Base-by-base conservation (phyloP, 2,797 vertebrate species). In the Morus bassanus region DNA sequence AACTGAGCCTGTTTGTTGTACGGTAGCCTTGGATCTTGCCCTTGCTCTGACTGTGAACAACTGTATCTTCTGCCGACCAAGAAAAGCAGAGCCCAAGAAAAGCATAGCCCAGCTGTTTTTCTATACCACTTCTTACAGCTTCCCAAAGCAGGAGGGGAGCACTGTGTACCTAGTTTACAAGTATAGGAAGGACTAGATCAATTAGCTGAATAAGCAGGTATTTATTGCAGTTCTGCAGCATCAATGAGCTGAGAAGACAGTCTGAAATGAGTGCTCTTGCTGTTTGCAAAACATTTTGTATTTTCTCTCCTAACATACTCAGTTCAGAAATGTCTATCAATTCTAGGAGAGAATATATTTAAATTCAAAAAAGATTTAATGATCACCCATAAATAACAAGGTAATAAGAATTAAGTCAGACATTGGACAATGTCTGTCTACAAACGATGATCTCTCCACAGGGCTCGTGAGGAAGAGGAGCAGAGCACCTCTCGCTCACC, bases 361-460 rank as follows among this genome's bases (percentile, higher is more conserved):
- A 77, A 24, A 7, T 30, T 48, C 14, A 22, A 74, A 70, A 51
- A 61, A 50, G 1, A 45, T 60, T 28, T 51, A 67, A 41, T 27
- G 24, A 7, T 65, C 11, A 23, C 13, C 18, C 30, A 18, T 43
- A 59, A 86, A 31, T 45, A 72, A 30, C 21, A 57, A 72, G 27
- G 18, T 13, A 31, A 31, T 24, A 25, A 74, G 18, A 67, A 31
- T 19, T 18, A 70, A 68, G 68, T 43, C 41, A 76, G 56, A 13
- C 9, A 17, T 13, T 0, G 1, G 65, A 6, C 17, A 30, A 1
- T 0, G 0, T 63, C 73, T 70, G 41, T 27, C 43, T 39, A 9
- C 13, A 61, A 81, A 50, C 0, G 0, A 17, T 18, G 31, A 19
- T 78, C 5, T 88, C 56, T 88, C 53, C 0, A 0, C 1, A 3